A percentile compares a stretch with the other conserved stretches of the same genome.
phyloP scores from a whole-genome alignment of 2,797 vertebrate genomes.

The Falco naumanni region DNA sequence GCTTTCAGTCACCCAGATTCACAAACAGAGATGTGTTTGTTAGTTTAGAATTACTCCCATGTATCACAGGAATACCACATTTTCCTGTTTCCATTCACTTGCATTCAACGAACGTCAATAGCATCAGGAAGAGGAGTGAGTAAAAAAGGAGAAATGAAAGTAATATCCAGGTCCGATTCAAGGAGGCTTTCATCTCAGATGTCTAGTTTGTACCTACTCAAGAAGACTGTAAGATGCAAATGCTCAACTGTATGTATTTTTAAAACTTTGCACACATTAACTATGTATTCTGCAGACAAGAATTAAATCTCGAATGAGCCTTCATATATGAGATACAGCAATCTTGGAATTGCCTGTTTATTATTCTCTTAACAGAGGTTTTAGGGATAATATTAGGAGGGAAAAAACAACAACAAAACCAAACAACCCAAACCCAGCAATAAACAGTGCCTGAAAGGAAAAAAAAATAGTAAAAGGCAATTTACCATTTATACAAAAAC shows the following conservation, averaged over 20 bases:
- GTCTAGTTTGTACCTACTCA: neutral
- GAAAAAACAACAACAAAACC: neutral
- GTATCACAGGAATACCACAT: neutral
- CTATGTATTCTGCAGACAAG: neutral
- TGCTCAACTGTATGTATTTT: neutral
- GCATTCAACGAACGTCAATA: neutral
- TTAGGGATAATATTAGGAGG: neutral
- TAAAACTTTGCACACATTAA: neutral
- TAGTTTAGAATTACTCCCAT: neutral
- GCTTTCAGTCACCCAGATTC: neutral
- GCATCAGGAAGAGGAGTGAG: neutral
- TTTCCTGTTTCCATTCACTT: neutral
- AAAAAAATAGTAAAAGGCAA: neutral
- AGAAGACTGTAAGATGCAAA: neutral
- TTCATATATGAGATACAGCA: neutral
- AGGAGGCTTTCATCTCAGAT: neutral
- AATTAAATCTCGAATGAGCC: neutral
- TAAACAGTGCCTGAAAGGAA: neutral
- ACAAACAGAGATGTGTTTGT: neutral
- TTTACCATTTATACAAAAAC: neutral
- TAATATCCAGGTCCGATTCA: neutral
- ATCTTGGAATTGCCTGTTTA: neutral
- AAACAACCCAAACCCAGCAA: neutral
- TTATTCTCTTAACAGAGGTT: neutral
- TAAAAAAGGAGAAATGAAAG: conserved; percentile 12